Percentiles rank a stretch among this genome's conserved stretches.
Conservation (phyloP, 2,113 vertebrate species). For the Coptodon bakossiorum region DNA sequence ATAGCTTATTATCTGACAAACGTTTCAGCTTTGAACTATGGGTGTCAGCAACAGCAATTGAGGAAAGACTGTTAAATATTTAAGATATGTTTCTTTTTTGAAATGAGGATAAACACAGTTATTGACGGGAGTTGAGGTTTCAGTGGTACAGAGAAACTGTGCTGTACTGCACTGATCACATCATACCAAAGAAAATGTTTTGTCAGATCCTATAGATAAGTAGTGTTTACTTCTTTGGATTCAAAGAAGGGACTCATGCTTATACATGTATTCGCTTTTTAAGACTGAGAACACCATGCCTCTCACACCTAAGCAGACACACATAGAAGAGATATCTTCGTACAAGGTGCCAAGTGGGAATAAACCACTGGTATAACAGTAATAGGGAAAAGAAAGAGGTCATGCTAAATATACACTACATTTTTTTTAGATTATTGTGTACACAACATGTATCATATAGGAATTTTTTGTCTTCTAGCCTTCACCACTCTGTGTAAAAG, state of each 20-base stretch:
- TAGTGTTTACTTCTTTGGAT: not conserved
- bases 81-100: not conserved
- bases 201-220: not conserved
- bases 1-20: not conserved
- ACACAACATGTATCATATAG: not conserved
- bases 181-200: not conserved
- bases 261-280: not conserved
- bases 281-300: not conserved
- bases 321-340: not conserved
- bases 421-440: not conserved
- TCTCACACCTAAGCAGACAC: not conserved
- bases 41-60: not conserved
- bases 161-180: not conserved
- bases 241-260: not conserved
- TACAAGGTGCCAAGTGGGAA: not conserved
- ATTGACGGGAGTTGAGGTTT: not conserved
- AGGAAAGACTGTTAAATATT: not conserved
- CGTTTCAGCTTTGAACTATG: not conserved
- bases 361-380: not conserved
- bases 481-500: not conserved
- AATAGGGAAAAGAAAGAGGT: not conserved
- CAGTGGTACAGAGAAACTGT: not conserved
- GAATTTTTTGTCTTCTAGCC: not conserved
- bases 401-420: not conserved
- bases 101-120: not conserved